phyloP scores from a whole-genome alignment of 2,888 invertebrate genomes.

The Holacanthella duospinosa region DNA sequence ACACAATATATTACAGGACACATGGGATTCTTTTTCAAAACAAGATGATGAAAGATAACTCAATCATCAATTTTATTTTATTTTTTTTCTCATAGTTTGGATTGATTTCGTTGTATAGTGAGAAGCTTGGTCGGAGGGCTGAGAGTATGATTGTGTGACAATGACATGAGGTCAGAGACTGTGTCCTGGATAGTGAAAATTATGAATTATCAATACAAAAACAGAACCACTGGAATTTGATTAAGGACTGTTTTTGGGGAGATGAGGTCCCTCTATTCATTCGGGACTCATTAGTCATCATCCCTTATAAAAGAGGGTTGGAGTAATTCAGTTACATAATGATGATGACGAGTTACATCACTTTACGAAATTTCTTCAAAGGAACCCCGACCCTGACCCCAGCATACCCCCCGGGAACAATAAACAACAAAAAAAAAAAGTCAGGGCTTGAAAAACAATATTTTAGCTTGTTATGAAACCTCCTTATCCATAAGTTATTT shows the following conservation, averaged over 20 bases:
- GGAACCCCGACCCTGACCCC: too few species aligned
- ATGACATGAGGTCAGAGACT: too few species aligned
- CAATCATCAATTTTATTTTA: background rate
- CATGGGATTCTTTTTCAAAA: too few species aligned
- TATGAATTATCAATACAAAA: too few species aligned
- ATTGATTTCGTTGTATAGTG: background rate
- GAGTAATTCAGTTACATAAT: conserved; percentile 2
- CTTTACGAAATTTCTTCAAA: background rate
- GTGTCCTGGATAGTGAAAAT: too few species aligned
- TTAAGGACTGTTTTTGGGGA: too few species aligned
- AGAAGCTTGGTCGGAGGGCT: too few species aligned
- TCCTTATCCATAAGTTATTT: too few species aligned
- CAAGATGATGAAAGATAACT: background rate
- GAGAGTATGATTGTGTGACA: too few species aligned
- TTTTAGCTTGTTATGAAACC: background rate
- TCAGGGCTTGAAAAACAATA: background rate
- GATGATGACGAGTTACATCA: background rate
- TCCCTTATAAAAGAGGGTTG: background rate
- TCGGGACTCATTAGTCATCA: background rate
- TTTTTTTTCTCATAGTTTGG: background rate
- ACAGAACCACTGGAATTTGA: too few species aligned
- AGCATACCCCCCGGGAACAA: background rate
- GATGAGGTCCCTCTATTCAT: too few species aligned
- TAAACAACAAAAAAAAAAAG: background rate
- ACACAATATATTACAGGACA: too few species aligned